Percentiles rank a stretch among this genome's conserved stretches.
Conservation (phyloP, 1,140 invertebrate genomes). For the Gryon sp. region DNA sequence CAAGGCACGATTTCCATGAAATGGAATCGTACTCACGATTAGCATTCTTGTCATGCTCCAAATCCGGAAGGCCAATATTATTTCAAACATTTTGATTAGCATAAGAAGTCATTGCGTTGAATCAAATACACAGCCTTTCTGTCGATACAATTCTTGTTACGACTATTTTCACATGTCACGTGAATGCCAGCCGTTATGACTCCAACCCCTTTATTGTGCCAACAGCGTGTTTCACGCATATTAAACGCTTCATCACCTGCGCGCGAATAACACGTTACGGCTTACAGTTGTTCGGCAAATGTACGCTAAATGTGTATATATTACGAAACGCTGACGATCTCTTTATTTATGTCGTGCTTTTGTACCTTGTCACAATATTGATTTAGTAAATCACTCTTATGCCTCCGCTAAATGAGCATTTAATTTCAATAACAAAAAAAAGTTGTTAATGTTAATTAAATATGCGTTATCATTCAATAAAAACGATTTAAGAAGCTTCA, state of each 20-base stretch:
- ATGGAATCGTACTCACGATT: conserved; percentile 51
- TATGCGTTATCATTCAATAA: too few species aligned
- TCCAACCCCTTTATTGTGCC: conserved; percentile 19
- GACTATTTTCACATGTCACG: conserved; percentile 4
- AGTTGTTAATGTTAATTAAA: too few species aligned
- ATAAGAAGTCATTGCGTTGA: conserved; percentile 35
- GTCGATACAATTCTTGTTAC: conserved; percentile 20
- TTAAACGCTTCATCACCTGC: conserved; percentile 17
- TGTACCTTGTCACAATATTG: too few species aligned
- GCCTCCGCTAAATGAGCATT: too few species aligned
- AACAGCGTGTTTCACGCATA: conserved; percentile 27
- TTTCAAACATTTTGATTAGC: conserved; percentile 47
- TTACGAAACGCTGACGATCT: conserved; percentile 3
- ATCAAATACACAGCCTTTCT: background rate
- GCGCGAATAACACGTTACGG: conserved; percentile 5
- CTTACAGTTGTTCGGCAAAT: conserved; percentile 5
- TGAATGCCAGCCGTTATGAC: background rate
- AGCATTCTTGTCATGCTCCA: conserved; percentile 28
- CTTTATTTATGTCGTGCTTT: background rate
- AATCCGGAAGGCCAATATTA: conserved; percentile 25
- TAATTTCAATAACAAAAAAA: too few species aligned
- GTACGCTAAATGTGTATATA: conserved; percentile 5
- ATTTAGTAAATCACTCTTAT: background rate
- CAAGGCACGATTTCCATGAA: conserved; percentile 33
- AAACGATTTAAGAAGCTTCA: too few species aligned